These are phyloP conservation scores for Drosophila parabipectinata DNA, from an alignment of 1,140 invertebrate genomes.

Conservation along the genomic window DNA sequence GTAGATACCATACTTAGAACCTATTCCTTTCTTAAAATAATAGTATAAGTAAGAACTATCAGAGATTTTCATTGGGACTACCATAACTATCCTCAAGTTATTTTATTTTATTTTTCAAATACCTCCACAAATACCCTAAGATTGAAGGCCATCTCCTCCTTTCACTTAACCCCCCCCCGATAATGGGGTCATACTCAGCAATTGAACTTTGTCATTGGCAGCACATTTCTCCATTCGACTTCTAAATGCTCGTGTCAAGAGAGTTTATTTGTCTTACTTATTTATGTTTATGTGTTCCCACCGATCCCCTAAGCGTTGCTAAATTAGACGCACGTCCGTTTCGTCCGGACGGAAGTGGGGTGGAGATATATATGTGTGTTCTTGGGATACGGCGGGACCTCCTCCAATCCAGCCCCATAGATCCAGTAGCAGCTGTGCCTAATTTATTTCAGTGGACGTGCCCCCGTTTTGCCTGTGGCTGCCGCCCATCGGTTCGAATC, in stretches of 20 bases:
- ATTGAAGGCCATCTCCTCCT: background rate
- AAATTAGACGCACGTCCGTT: slow-evolving; percentile 72
- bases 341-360: slow-evolving; percentile 16
- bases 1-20: too few relatives aligned
- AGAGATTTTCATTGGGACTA: too few relatives aligned
- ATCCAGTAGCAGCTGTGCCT: slow-evolving; percentile 67
- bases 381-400: slow-evolving; percentile 30
- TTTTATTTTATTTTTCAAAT: background rate
- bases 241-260: slow-evolving; percentile 71
- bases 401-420: slow-evolving; percentile 4
- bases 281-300: slow-evolving; percentile 72
- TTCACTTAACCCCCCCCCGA: background rate
- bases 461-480: slow-evolving; percentile 42
- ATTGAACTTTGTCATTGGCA: slow-evolving; percentile 61
- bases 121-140: background rate
- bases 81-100: too few relatives aligned
- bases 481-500: slow-evolving; percentile 16
- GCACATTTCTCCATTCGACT: slow-evolving; percentile 36
- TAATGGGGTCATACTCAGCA: slow-evolving; percentile 40
- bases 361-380: slow-evolving; percentile 1
- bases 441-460: slow-evolving; percentile 79
- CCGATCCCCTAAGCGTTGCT: slow-evolving; percentile 33
- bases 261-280: slow-evolving; percentile 79
- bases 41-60: too few relatives aligned
- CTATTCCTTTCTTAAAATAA: too few relatives aligned